These are phyloP conservation scores for Megalops cyprinoides DNA, from an alignment of 2,797 vertebrate genomes.

Conservation along the genomic window DNA sequence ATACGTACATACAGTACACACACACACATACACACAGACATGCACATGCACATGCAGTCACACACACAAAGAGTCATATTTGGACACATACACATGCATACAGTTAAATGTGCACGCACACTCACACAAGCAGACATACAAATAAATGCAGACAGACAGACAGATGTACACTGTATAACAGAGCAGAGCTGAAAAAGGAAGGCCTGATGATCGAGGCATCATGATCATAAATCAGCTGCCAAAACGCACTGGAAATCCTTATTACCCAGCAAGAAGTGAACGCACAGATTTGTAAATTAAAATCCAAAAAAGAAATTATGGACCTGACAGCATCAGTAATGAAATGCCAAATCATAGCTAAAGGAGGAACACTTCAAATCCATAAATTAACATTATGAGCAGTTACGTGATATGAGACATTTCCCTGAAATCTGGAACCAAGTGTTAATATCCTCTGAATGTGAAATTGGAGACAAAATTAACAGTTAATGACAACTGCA, in stretches of 20 bases:
- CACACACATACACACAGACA: conserved; percentile 2
- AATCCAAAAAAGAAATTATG: too few relatives aligned
- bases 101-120: not conserved
- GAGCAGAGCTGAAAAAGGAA: not conserved
- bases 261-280: not conserved
- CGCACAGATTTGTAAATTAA: not conserved
- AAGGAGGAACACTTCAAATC: not conserved
- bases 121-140: not conserved
- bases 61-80: not conserved
- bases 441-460: not conserved
- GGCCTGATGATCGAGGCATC: not conserved
- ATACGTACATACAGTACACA: not conserved
- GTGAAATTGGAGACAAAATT: not conserved
- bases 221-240: not conserved
- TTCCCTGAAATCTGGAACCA: not conserved
- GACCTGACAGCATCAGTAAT: not conserved
- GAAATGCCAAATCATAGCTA: not conserved
- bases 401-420: too few relatives aligned
- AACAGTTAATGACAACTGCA: not conserved
- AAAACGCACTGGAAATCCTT: not conserved
- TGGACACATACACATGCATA: not conserved
- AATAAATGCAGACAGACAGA: not conserved
- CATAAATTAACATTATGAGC: not conserved
- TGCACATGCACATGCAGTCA: not conserved
- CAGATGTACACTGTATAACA: not conserved